A percentile compares a stretch with the other conserved stretches of the same genome.
Conservation (phyloP, 2,888 invertebrate genomes). For the Micropterix aruncella region DNA sequence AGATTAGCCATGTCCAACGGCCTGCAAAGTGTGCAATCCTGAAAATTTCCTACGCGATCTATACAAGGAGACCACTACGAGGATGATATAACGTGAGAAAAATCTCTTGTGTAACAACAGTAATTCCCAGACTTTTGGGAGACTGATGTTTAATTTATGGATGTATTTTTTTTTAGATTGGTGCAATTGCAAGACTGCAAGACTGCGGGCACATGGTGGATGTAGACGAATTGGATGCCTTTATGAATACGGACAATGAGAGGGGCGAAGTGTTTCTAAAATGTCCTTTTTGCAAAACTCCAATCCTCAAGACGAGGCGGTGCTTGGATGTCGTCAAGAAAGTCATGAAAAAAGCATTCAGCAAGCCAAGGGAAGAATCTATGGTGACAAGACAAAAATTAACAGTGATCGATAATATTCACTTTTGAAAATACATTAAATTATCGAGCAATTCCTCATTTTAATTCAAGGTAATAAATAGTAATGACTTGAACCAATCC, state of each 20-base stretch:
- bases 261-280: slow-evolving; percentile 19
- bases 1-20: slow-evolving; percentile 51
- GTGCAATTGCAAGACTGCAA: slow-evolving; percentile 32
- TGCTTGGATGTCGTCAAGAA: slow-evolving; percentile 39
- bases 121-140: slow-evolving; percentile 17
- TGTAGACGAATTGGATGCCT: slow-evolving; percentile 26
- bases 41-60: too few species aligned
- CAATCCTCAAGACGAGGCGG: slow-evolving; percentile 39
- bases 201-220: slow-evolving; percentile 39
- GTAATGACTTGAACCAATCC: too few species aligned
- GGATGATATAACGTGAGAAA: too few species aligned
- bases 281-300: slow-evolving; percentile 39
- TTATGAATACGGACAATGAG: slow-evolving; percentile 21
- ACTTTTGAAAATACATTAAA: too few species aligned
- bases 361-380: slow-evolving; percentile 25
- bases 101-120: too few species aligned
- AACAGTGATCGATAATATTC: too few species aligned
- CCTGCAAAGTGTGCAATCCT: slow-evolving; percentile 43
- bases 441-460: too few species aligned
- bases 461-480: too few species aligned
- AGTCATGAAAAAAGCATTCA: slow-evolving; percentile 25
- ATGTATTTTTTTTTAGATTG: slow-evolving; percentile 24
- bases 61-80: too few species aligned
- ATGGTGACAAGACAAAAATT: slow-evolving; percentile 21
- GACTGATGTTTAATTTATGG: slow-evolving; percentile 5